Conservation (phyloP, 37 sponge, comb jelly and placozoan genomes). For the Halichondria panicea region DNA sequence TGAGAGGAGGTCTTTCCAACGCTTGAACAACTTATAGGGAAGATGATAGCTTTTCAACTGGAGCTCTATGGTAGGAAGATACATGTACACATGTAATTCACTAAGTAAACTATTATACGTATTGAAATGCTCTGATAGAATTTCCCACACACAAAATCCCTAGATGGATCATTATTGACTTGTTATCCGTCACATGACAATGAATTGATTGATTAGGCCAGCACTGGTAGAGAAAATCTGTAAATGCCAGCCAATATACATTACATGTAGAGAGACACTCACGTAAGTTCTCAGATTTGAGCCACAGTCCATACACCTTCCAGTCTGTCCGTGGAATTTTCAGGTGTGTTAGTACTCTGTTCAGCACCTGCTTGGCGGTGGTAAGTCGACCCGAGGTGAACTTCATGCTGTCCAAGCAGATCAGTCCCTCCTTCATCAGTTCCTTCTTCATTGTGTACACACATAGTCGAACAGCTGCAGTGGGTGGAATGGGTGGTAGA, state of each 20-base stretch:
- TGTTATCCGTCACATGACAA: too few species aligned
- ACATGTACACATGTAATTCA: too few species aligned
- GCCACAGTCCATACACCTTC: slow-evolving; percentile 62
- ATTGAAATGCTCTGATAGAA: too few species aligned
- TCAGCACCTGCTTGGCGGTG: slow-evolving; percentile 46
- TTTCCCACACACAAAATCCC: too few species aligned
- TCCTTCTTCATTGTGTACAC: slow-evolving; percentile 43
- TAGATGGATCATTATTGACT: too few species aligned
- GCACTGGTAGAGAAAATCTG: too few species aligned
- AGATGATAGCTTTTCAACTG: slow-evolving; percentile 75
- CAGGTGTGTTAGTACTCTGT: slow-evolving; percentile 18
- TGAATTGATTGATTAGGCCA: not conserved
- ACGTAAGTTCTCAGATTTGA: slow-evolving; percentile 74
- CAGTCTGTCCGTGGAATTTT: slow-evolving; percentile 19
- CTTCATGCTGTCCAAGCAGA: too few species aligned
- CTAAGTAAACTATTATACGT: too few species aligned
- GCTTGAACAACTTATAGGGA: slow-evolving; percentile 77
- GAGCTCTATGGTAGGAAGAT: slow-evolving; percentile 46
- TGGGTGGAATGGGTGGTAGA: too few species aligned
- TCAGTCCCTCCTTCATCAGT: too few species aligned
- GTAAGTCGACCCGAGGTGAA: slow-evolving; percentile 61
- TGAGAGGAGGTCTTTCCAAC: slow-evolving; percentile 78
- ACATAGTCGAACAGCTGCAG: slow-evolving; percentile 47
- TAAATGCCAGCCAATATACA: too few species aligned
- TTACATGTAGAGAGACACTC: too few species aligned